Conservation (phyloP, 2,888 invertebrate genomes). For the Dioctria rufipes region DNA sequence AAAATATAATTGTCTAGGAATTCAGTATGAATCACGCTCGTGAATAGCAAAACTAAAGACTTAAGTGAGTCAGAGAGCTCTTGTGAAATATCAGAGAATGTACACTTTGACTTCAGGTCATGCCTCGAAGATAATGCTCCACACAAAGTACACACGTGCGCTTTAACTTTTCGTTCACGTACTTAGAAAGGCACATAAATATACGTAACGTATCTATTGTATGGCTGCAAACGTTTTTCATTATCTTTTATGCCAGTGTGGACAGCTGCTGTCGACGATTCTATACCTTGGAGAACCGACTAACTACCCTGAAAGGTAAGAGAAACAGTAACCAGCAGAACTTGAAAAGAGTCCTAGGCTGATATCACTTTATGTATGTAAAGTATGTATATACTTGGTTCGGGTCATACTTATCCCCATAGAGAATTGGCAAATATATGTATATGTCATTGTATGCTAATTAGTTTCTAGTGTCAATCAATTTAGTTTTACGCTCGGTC, state of each 20-base stretch:
- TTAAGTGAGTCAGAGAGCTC: slow-evolving; percentile 20
- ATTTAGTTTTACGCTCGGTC: slow-evolving; percentile 33
- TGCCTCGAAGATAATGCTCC: slow-evolving; percentile 22
- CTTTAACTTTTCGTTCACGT: slow-evolving; percentile 37
- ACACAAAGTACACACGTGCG: slow-evolving; percentile 18
- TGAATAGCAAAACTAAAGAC: background rate
- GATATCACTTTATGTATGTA: background rate
- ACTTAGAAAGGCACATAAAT: slow-evolving; percentile 20
- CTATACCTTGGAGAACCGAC: background rate
- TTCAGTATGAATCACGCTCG: slow-evolving; percentile 11
- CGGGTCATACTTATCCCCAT: background rate
- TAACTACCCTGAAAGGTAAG: slow-evolving; percentile 16
- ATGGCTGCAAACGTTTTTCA: slow-evolving; percentile 30
- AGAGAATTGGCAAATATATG: slow-evolving; percentile 44
- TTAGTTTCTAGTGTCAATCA: slow-evolving; percentile 58
- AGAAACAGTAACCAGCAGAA: background rate
- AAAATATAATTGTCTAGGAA: background rate
- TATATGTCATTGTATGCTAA: slow-evolving; percentile 58
- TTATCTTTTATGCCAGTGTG: slow-evolving; percentile 29
- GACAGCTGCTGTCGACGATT: slow-evolving; percentile 26
- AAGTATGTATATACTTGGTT: background rate
- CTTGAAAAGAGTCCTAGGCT: background rate
- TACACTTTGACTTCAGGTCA: slow-evolving; percentile 35
- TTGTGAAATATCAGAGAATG: slow-evolving; percentile 28
- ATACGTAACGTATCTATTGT: slow-evolving; percentile 15